Conservation (phyloP, 1,140 invertebrate species). For the Drosophila jambulina region DNA sequence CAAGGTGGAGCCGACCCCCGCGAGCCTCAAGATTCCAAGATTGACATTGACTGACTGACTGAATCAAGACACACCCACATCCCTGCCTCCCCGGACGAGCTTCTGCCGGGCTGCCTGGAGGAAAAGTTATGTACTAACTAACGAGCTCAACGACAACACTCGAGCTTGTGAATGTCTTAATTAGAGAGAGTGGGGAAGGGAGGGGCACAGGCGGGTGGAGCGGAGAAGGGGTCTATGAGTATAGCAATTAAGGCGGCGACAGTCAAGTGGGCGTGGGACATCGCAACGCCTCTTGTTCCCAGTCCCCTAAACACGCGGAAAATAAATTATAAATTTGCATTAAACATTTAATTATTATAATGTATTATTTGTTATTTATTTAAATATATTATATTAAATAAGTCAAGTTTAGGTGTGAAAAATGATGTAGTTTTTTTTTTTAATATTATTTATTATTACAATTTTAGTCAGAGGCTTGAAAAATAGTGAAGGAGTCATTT, state of each 20-base stretch:
- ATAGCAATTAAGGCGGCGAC: conserved; percentile 76
- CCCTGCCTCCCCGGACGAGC: neutral
- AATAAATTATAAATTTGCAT: neutral
- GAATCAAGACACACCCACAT: conserved; percentile 1
- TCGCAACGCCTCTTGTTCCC: conserved; percentile 5
- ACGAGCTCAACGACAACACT: conserved; percentile 84
- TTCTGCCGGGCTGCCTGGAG: conserved; percentile 42
- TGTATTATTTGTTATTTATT: too few relatives aligned
- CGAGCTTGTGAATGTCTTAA: conserved; percentile 79
- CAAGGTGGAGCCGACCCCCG: conserved; percentile 32
- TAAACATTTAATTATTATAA: too few relatives aligned
- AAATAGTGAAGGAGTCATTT: too few relatives aligned
- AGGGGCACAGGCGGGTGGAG: conserved; percentile 1
- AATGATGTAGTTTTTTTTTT: too few relatives aligned
- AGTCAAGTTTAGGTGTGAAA: too few relatives aligned
- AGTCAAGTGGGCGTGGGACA: conserved; percentile 38
- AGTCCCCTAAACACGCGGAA: neutral
- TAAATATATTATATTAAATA: neutral
- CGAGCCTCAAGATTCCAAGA: conserved; percentile 16
- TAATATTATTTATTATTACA: too few relatives aligned
- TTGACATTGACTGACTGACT: conserved; percentile 75
- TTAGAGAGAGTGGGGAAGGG: conserved; percentile 52
- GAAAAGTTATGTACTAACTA: conserved; percentile 83
- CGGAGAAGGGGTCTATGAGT: conserved; percentile 54
- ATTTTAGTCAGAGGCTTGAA: too few relatives aligned